A percentile compares a stretch with the other conserved stretches of the same genome.
Evolutionary conservation across 1,140 invertebrate genomes (phyloP).

Genomic region (Pomacea maculata): DNA sequence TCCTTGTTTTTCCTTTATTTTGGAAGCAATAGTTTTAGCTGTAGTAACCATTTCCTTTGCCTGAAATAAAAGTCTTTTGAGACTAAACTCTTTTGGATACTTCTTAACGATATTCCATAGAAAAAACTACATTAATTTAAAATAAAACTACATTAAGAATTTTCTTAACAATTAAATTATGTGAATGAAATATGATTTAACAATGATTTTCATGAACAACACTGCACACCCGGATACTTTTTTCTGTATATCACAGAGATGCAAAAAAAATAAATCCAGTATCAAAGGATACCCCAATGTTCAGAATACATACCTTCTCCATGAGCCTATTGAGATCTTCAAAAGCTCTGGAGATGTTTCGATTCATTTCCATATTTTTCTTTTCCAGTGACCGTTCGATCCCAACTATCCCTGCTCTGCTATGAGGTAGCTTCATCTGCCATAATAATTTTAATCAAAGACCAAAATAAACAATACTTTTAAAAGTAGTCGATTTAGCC

Average conservation of each 20-base stretch:
- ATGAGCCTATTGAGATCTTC: conserved; percentile 95
- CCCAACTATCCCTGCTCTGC: conserved; percentile 84
- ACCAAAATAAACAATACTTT: not conserved
- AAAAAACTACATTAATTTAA: too few species aligned
- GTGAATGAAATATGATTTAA: too few species aligned
- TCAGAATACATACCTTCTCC: conserved; percentile 74
- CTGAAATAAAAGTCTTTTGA: conserved; percentile 34
- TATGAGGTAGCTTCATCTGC: conserved; percentile 35
- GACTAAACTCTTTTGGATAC: too few species aligned
- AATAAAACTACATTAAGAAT: too few species aligned
- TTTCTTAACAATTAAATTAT: too few species aligned
- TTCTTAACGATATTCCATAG: too few species aligned
- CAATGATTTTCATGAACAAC: too few species aligned
- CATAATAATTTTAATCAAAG: conserved; percentile 19
- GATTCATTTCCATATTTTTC: conserved; percentile 88
- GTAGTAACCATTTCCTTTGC: conserved; percentile 95
- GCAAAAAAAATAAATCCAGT: not conserved
- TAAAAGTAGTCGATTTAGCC: not conserved
- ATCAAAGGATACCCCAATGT: not conserved
- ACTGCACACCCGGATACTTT: too few species aligned
- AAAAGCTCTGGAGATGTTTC: conserved; percentile 91
- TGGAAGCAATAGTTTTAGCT: conserved; percentile 90
- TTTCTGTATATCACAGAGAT: too few species aligned
- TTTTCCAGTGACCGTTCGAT: conserved; percentile 93
- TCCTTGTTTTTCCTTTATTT: conserved; percentile 94